A percentile compares a stretch with the other conserved stretches of the same genome.
Evolutionary conservation across 1,140 invertebrate genomes (phyloP).

Genomic region (Diachasma alloeum): DNA sequence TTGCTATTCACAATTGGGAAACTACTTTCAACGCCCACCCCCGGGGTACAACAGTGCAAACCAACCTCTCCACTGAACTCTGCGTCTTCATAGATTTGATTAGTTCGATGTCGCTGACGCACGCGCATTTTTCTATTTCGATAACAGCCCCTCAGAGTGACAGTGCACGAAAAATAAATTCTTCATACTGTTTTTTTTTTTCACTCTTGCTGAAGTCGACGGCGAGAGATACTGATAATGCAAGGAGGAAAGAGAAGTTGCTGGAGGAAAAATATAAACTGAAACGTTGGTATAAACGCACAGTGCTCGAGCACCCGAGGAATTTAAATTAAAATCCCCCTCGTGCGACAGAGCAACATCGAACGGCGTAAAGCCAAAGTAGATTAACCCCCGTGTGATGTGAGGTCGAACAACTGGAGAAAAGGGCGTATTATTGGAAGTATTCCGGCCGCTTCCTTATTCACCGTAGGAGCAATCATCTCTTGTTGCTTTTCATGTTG

Average conservation of each 20-base stretch:
- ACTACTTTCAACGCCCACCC: neutral
- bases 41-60: neutral
- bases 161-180: neutral
- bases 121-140: neutral
- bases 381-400: neutral
- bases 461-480: neutral
- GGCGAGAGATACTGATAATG: neutral
- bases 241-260: neutral
- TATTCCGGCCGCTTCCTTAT: neutral
- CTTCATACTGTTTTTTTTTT: too few relatives aligned
- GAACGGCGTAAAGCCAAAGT: constrained; percentile 8
- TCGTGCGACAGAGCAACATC: constrained; percentile 17
- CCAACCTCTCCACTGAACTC: neutral
- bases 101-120: constrained; percentile 6
- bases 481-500: neutral
- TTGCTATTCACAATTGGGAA: neutral
- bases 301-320: neutral
- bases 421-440: neutral
- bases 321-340: constrained; percentile 34
- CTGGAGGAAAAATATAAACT: neutral
- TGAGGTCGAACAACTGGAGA: neutral
- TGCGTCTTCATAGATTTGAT: constrained; percentile 15
- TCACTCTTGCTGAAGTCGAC: too few relatives aligned
- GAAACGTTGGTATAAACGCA: neutral
- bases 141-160: neutral